Percentiles rank a stretch among this genome's conserved stretches.
Evolutionary conservation across 2,113 vertebrate species (phyloP).

Genomic region (Chamaea fasciata): DNA sequence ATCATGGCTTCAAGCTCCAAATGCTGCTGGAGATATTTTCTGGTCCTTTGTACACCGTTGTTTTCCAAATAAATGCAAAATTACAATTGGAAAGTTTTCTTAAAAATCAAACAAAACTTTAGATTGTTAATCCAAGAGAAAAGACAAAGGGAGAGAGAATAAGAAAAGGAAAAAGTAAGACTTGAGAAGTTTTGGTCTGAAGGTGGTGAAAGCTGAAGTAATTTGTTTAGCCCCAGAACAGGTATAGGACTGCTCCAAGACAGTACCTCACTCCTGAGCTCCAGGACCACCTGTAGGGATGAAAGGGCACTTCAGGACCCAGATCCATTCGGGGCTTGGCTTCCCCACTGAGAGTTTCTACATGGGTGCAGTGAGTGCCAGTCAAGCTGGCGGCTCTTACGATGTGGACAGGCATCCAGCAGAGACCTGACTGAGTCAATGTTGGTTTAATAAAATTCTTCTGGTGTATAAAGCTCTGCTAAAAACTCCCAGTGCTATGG

Average conservation of each 20-base stretch:
- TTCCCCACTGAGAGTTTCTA: slow-evolving; percentile 5
- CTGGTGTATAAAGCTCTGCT: slow-evolving; percentile 12
- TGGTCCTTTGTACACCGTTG: neutral
- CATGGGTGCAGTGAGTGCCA: slow-evolving; percentile 25
- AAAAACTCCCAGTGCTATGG: neutral
- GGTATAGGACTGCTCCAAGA: slow-evolving; percentile 15
- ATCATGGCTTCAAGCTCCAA: neutral
- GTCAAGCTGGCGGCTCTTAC: neutral
- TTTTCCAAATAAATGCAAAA: neutral
- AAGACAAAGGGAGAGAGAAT: neutral
- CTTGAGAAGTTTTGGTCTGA: neutral
- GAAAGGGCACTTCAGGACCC: slow-evolving; percentile 7
- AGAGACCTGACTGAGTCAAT: slow-evolving; percentile 18
- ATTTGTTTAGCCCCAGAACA: slow-evolving; percentile 43
- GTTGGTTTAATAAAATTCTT: slow-evolving; percentile 11
- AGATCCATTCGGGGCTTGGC: neutral
- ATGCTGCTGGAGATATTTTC: neutral
- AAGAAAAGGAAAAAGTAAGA: neutral
- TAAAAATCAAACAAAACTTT: neutral
- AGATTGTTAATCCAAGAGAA: neutral
- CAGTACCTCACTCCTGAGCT: neutral
- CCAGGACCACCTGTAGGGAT: slow-evolving; percentile 26
- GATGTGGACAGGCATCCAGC: slow-evolving; percentile 15
- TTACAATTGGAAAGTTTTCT: neutral
- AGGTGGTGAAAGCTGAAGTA: slow-evolving; percentile 37